Evolutionary conservation across 2,888 invertebrate species (phyloP).

Genomic region (Fragum whitleyi): DNA sequence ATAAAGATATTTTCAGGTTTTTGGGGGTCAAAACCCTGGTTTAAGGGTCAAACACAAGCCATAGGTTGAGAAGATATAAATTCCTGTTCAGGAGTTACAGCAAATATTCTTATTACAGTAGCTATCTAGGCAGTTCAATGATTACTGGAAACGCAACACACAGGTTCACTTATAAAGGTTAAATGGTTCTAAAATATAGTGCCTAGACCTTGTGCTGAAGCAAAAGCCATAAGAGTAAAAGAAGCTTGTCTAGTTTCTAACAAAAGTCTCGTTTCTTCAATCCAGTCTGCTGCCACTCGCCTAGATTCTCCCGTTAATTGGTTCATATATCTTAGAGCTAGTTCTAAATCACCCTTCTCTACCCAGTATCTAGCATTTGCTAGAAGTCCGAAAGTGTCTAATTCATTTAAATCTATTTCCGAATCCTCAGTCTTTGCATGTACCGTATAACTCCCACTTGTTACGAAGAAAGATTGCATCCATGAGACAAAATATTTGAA

Average conservation of each 20-base stretch:
- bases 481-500: conserved; percentile 92
- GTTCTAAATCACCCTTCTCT: conserved; percentile 94
- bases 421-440: conserved; percentile 84
- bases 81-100: too few species aligned
- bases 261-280: conserved; percentile 92
- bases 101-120: too few species aligned
- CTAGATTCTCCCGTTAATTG: conserved; percentile 95
- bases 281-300: conserved; percentile 94
- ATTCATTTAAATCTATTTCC: conserved; percentile 74
- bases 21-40: too few species aligned
- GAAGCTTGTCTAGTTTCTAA: conserved; percentile 96
- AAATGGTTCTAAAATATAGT: conserved; percentile 78
- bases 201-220: conserved; percentile 83
- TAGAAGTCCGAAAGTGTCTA: conserved; percentile 95
- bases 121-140: too few species aligned
- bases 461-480: conserved; percentile 92
- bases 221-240: conserved; percentile 92
- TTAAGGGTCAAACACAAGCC: too few species aligned
- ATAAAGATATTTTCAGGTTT: too few species aligned
- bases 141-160: too few species aligned
- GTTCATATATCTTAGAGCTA: conserved; percentile 93
- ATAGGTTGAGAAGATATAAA: too few species aligned
- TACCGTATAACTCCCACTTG: conserved; percentile 84
- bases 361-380: conserved; percentile 94
- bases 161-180: too few species aligned